A percentile compares a stretch with the other conserved stretches of the same genome.
These are phyloP conservation scores for Acleris literana DNA, from an alignment of 2,888 invertebrate species.

Conservation along the genomic window DNA sequence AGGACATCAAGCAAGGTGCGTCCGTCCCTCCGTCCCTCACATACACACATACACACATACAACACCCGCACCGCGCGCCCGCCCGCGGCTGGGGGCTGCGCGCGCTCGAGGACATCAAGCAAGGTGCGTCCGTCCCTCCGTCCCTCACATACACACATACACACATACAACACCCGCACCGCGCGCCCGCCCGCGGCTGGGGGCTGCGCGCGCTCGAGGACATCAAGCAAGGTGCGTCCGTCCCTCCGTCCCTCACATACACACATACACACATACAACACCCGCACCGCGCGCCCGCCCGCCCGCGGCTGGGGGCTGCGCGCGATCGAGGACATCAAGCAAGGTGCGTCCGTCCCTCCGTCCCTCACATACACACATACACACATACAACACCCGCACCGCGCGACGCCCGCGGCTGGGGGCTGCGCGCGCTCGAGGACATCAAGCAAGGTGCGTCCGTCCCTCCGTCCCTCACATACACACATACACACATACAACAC, in stretches of 20 bases:
- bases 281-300: constrained; percentile 86
- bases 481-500: not conserved
- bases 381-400: constrained; percentile 67
- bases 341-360: constrained; percentile 52
- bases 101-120: constrained; percentile 85
- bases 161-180: constrained; percentile 67
- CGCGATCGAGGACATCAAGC: constrained; percentile 85
- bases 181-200: constrained; percentile 89
- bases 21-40: accelerated
- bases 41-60: no score
- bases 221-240: constrained; percentile 78
- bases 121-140: constrained; percentile 52
- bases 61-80: constrained; percentile 84
- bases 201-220: constrained; percentile 87
- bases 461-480: no score
- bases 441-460: constrained; percentile 78
- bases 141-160: no score
- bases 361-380: no score
- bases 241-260: no score
- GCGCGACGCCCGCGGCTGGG: constrained; percentile 90
- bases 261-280: constrained; percentile 50
- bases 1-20: constrained; percentile 83
- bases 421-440: constrained; percentile 86
- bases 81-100: constrained; percentile 92
- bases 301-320: constrained; percentile 92